Conservation (phyloP, 2,797 vertebrate species). For the Brachymystax lenok region DNA sequence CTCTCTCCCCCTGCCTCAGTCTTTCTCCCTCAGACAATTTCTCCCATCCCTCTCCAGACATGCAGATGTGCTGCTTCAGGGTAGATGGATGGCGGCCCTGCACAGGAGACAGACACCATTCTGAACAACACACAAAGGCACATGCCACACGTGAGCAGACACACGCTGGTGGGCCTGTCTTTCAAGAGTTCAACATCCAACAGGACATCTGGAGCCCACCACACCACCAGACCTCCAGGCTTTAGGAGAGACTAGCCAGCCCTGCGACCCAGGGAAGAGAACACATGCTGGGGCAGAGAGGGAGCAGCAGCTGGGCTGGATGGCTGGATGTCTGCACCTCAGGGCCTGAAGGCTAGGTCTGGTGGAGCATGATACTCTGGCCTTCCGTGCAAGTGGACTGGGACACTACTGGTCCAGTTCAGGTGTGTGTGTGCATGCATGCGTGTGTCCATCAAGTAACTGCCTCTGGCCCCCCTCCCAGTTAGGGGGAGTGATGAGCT, state of each 20-base stretch:
- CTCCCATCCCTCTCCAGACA: background rate
- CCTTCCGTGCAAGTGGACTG: slow-evolving; percentile 15
- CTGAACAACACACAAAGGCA: background rate
- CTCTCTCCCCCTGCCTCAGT: background rate
- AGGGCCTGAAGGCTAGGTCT: slow-evolving; percentile 12
- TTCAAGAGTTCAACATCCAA: slow-evolving; percentile 47
- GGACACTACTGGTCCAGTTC: slow-evolving; percentile 13
- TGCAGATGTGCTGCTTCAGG: background rate
- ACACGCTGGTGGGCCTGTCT: background rate
- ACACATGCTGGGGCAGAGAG: slow-evolving; percentile 29
- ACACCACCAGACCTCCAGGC: slow-evolving; percentile 33
- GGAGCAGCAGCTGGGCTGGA: slow-evolving; percentile 20
- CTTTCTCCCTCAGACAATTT: background rate
- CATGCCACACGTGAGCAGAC: slow-evolving; percentile 10
- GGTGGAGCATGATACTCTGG: slow-evolving; percentile 14
- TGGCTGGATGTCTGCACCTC: slow-evolving; percentile 20
- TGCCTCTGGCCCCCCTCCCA: too few relatives aligned
- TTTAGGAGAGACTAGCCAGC: slow-evolving; percentile 23
- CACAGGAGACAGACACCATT: background rate
- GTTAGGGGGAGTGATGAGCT: too few relatives aligned
- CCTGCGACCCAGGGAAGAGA: slow-evolving; percentile 37
- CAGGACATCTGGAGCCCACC: slow-evolving; percentile 61
- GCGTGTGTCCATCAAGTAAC: background rate
- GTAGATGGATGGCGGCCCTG: background rate
- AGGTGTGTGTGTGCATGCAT: slow-evolving; percentile 12